phyloP scores from a whole-genome alignment of 2,797 vertebrate species.

The Acanthis flammea region DNA sequence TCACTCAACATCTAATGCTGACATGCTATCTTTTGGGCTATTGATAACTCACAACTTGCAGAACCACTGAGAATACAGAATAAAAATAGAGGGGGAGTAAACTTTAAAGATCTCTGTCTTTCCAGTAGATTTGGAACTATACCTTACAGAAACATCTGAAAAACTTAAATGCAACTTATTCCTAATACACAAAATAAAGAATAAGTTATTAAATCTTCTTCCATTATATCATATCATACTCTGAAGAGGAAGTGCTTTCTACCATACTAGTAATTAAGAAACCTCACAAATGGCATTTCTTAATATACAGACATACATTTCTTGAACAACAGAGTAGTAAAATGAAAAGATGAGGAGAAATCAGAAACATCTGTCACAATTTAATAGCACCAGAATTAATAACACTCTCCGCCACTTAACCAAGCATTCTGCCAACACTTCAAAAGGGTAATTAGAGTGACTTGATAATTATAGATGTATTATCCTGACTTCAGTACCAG shows the following conservation, averaged over 20 bases:
- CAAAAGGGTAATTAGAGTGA: not conserved
- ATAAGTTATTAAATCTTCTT: not conserved
- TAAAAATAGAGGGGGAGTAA: not conserved
- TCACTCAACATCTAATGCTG: not conserved
- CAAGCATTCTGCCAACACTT: slow-evolving; percentile 2
- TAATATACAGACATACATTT: not conserved
- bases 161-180: not conserved
- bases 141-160: not conserved
- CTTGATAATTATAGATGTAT: not conserved
- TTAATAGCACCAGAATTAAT: not conserved
- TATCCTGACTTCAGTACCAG: not conserved
- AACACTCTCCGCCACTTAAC: not conserved
- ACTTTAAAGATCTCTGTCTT: not conserved
- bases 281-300: not conserved
- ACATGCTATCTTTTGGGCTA: not conserved
- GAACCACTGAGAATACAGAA: not conserved
- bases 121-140: not conserved
- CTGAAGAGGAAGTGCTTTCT: not conserved
- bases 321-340: not conserved
- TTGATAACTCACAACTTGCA: not conserved
- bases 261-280: not conserved
- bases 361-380: not conserved
- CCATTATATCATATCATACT: not conserved
- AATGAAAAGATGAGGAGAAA: not conserved
- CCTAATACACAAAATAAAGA: not conserved